These are phyloP conservation scores for Escarpia spicata DNA, from an alignment of 2,888 invertebrate genomes.

Conservation along the genomic window DNA sequence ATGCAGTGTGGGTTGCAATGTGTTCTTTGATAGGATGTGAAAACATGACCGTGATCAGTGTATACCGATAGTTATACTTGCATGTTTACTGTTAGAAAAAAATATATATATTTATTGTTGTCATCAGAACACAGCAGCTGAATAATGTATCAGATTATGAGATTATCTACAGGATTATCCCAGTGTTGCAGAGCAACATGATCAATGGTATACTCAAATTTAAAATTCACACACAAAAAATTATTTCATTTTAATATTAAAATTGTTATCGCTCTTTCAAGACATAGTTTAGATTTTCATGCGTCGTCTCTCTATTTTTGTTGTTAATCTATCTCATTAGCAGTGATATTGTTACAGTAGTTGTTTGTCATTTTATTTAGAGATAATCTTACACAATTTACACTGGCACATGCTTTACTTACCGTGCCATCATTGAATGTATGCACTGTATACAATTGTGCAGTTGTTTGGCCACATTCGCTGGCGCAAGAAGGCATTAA, in stretches of 20 bases:
- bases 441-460: background rate
- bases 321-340: background rate
- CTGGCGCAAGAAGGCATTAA: background rate
- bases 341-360: background rate
- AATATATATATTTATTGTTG: background rate
- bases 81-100: background rate
- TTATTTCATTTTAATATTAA: background rate
- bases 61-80: background rate
- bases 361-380: constrained; percentile 13
- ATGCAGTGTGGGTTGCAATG: background rate
- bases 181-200: background rate
- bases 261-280: background rate
- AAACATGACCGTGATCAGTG: background rate
- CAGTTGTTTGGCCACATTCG: background rate
- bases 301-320: background rate
- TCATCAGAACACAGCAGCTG: background rate
- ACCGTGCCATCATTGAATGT: background rate
- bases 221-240: background rate
- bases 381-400: background rate
- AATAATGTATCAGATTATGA: background rate
- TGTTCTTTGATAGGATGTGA: background rate
- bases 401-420: background rate
- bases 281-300: background rate
- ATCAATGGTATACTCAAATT: background rate
- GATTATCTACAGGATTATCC: background rate